phyloP scores from a whole-genome alignment of 2,888 invertebrate species.

The Tubulanus polymorphus region DNA sequence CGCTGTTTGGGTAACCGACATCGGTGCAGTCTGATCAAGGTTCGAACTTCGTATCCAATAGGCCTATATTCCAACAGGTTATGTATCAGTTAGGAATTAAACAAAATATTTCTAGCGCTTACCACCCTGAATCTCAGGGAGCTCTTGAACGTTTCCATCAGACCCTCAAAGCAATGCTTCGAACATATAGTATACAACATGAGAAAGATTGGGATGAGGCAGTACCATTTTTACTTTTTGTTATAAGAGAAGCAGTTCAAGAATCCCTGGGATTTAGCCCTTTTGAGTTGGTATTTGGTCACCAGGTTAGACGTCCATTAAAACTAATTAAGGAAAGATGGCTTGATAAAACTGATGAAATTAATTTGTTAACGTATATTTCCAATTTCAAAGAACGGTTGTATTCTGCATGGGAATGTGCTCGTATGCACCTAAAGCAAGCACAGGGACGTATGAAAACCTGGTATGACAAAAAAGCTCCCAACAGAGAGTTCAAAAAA shows the following conservation, averaged over 20 bases:
- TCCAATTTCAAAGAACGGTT: background rate
- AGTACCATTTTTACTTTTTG: slow-evolving; percentile 12
- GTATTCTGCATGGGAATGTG: background rate
- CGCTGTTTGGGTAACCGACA: slow-evolving; percentile 18
- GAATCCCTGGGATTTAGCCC: slow-evolving; percentile 24
- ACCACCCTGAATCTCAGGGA: slow-evolving; percentile 21
- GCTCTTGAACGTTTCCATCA: slow-evolving; percentile 23
- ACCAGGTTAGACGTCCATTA: slow-evolving; percentile 16
- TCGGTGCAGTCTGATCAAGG: slow-evolving; percentile 20
- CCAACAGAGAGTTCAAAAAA: background rate
- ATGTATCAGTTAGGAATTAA: slow-evolving; percentile 16
- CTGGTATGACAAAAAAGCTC: slow-evolving; percentile 2
- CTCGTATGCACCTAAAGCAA: background rate
- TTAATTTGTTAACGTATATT: slow-evolving; percentile 6
- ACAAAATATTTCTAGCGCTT: slow-evolving; percentile 13
- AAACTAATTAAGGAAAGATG: slow-evolving; percentile 12
- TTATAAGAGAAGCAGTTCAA: slow-evolving; percentile 11
- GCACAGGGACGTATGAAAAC: slow-evolving; percentile 3
- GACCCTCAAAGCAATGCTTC: slow-evolving; percentile 22
- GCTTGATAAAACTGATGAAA: background rate
- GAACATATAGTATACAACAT: slow-evolving; percentile 11
- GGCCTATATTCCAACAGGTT: slow-evolving; percentile 17
- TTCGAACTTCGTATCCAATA: slow-evolving; percentile 19
- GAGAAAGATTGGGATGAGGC: slow-evolving; percentile 12
- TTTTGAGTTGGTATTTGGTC: slow-evolving; percentile 23